These are phyloP conservation scores for Psephotus haematonotus DNA, from an alignment of 2,113 vertebrate genomes.

Conservation along the genomic window DNA sequence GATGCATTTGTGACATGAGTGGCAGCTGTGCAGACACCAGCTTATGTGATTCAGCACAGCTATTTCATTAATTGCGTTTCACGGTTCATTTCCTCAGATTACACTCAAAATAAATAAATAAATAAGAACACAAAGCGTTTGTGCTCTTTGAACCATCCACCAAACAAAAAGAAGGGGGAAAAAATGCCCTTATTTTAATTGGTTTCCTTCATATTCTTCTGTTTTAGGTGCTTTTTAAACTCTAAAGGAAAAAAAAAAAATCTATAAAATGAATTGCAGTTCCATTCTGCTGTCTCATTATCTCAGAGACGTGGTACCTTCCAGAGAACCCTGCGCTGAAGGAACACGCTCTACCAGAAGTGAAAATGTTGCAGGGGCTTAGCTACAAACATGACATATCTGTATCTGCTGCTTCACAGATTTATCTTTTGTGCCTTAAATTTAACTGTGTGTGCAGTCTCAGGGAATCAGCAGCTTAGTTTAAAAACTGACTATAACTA, in stretches of 20 bases:
- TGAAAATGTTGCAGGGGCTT: background rate
- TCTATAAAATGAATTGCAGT: background rate
- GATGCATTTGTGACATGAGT: constrained; percentile 50
- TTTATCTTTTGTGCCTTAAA: background rate
- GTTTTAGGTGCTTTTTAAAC: constrained; percentile 19
- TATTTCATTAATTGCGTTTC: constrained; percentile 76
- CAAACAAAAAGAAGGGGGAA: background rate
- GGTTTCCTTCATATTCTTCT: constrained; percentile 14
- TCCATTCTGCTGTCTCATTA: constrained; percentile 22
- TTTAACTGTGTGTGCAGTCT: background rate
- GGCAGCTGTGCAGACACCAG: constrained; percentile 54
- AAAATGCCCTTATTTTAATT: constrained; percentile 14
- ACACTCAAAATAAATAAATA: constrained; percentile 59
- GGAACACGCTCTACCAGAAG: background rate
- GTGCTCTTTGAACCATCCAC: constrained; percentile 1
- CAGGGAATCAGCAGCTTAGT: background rate
- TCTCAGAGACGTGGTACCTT: background rate
- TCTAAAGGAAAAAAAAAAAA: constrained; percentile 2
- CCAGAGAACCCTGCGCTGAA: background rate
- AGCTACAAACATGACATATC: background rate
- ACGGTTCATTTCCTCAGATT: constrained; percentile 73
- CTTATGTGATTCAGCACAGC: constrained; percentile 60
- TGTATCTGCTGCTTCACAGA: background rate
- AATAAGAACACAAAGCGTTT: constrained; percentile 9
- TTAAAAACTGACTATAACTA: background rate